phyloP scores from a whole-genome alignment of 2,888 invertebrate genomes.

The Minunthozetes semirufus region DNA sequence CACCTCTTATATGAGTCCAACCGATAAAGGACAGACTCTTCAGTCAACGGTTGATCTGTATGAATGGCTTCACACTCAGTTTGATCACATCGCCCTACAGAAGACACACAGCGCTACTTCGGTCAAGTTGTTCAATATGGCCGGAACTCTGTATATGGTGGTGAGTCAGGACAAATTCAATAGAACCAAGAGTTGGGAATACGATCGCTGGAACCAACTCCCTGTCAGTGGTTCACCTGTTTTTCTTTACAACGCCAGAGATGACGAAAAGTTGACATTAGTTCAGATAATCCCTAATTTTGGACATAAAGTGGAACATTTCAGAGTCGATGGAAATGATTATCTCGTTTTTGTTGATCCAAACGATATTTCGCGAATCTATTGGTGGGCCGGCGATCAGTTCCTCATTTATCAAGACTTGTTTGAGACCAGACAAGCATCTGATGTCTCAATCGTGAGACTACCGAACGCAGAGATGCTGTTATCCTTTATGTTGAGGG shows the following conservation, averaged over 20 bases:
- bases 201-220: not conserved
- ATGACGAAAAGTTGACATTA: not conserved
- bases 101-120: slow-evolving; percentile 15
- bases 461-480: slow-evolving; percentile 24
- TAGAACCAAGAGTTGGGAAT: not conserved
- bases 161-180: not conserved
- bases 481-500: not conserved
- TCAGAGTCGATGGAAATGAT: slow-evolving; percentile 28
- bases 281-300: not conserved
- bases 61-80: slow-evolving; percentile 24
- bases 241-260: slow-evolving; percentile 3
- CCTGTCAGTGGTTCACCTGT: slow-evolving; percentile 5
- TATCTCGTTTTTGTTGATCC: slow-evolving; percentile 18
- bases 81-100: slow-evolving; percentile 6
- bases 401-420: slow-evolving; percentile 15
- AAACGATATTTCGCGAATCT: not conserved
- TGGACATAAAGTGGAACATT: slow-evolving; percentile 24
- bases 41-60: not conserved
- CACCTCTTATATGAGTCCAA: not conserved
- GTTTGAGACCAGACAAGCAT: not conserved
- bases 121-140: slow-evolving; percentile 14
- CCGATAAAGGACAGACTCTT: not conserved
- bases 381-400: slow-evolving; percentile 28
- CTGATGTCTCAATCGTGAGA: not conserved
- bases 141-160: not conserved